phyloP scores from a whole-genome alignment of 2,797 vertebrate genomes.

The Esox masquinongy region DNA sequence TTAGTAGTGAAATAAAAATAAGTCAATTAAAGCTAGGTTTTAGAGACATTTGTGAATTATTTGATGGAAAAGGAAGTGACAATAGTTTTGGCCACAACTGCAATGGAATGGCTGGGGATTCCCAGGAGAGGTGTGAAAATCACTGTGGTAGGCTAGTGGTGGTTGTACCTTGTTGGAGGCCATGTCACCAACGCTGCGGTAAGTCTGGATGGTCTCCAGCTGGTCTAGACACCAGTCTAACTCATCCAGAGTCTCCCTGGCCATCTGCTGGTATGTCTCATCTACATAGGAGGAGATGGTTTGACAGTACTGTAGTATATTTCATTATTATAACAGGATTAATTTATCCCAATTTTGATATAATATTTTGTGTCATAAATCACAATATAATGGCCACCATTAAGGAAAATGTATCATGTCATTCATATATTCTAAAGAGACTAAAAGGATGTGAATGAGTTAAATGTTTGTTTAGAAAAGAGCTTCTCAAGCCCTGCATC shows the following conservation, averaged over 20 bases:
- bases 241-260: conserved; percentile 85
- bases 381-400: neutral
- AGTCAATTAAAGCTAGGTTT: too few species aligned
- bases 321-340: neutral
- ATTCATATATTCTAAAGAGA: too few species aligned
- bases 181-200: conserved; percentile 85
- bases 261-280: conserved; percentile 87
- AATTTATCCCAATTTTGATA: neutral
- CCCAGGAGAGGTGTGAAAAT: too few species aligned
- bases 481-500: neutral
- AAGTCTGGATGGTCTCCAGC: conserved; percentile 84
- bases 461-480: too few species aligned
- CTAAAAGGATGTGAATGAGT: too few species aligned
- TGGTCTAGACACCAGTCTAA: conserved; percentile 88
- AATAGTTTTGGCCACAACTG: too few species aligned
- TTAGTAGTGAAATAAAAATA: too few species aligned
- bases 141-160: conserved; percentile 4
- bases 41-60: too few species aligned
- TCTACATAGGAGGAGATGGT: conserved; percentile 56
- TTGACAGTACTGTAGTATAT: neutral
- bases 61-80: too few species aligned
- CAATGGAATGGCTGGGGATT: too few species aligned
- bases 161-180: conserved; percentile 80
- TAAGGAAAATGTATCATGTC: too few species aligned
- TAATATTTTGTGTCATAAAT: neutral